phyloP scores from a whole-genome alignment of 2,113 vertebrate genomes.

The Oenanthe melanoleuca region DNA sequence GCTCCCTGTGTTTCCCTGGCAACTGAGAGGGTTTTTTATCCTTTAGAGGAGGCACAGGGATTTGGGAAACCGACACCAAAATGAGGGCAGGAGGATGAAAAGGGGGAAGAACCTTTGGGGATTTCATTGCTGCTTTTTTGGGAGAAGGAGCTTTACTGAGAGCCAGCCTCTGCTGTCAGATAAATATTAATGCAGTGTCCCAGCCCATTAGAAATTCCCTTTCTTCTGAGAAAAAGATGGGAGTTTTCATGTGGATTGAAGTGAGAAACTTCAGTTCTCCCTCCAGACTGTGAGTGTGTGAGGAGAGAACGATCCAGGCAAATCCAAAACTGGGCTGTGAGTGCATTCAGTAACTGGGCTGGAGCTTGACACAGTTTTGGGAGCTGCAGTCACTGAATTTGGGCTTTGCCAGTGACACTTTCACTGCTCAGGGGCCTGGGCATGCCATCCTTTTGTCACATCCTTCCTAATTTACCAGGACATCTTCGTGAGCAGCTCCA shows the following conservation, averaged over 20 bases:
- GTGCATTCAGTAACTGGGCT: accelerated
- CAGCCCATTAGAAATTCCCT: conserved; percentile 33
- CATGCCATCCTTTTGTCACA: accelerated
- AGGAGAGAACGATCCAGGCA: background rate
- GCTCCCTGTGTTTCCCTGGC: background rate
- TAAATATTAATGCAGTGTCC: background rate
- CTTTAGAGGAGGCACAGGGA: background rate
- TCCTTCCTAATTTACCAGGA: accelerated
- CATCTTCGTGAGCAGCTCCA: background rate
- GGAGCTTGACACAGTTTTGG: accelerated
- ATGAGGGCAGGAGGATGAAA: conserved; percentile 40
- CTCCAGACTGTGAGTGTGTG: background rate
- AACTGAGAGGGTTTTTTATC: background rate
- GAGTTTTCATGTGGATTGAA: background rate
- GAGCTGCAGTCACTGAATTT: accelerated
- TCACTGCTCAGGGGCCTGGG: background rate
- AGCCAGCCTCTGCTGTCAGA: background rate
- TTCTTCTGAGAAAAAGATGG: background rate
- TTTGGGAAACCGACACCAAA: conserved; percentile 1
- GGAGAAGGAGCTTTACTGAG: background rate
- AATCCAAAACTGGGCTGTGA: background rate
- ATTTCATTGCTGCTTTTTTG: background rate
- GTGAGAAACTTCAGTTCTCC: background rate
- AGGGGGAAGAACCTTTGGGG: background rate
- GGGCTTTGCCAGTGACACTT: background rate